Evolutionary conservation across 2,797 vertebrate species (phyloP), one percentile per base, ranked within the genome.

Genomic region (Urophycis tenuis): DNA sequence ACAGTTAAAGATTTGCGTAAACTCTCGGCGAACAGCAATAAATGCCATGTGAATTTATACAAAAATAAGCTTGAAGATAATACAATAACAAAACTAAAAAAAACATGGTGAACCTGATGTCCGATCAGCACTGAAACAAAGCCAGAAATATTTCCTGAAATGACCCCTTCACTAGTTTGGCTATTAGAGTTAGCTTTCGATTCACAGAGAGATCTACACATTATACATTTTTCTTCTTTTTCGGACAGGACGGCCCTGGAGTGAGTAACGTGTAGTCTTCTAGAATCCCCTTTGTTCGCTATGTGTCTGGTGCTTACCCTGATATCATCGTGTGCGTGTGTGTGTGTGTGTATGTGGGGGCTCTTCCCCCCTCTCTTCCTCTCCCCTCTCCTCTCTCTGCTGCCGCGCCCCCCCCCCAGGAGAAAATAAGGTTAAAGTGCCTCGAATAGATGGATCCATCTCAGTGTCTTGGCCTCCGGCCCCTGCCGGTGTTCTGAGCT

Each of bases 401-500:
- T 76, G 71, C 74, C 69, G 85, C 86, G 86, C 87, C 82, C 81
- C 69, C 17, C 39, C 82, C 81, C 69, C 17, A 12, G 17, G 15
- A 31, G 22, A 15, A 67, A 74, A 75, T 89, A 84, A 82, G 79
- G 73, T 83, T 92, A 90, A 92, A 93, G 92, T 93, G 91, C 91
- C 89, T 83, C 84, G 79, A 78, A 67, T 29, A 67, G 29, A 74
- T 31, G 79, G n/a, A n/a, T 85, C 77, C 84, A 81, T 85, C 88
- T 85, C 83, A 75, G 78, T 85, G 84, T 87, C 87, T 84, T 90
- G 85, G 39, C 75, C 25, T 90, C 89, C 89, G 91, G 91, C 86
- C 81, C 14, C 14, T 80, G 89, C 89, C 84, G 81, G 87, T 88
- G 88, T 81, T 84, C 81, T 82, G 88, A 85, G 84, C 83, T 87